phyloP scores from a whole-genome alignment of 2,113 vertebrate species.

The Megaptera novaeangliae region DNA sequence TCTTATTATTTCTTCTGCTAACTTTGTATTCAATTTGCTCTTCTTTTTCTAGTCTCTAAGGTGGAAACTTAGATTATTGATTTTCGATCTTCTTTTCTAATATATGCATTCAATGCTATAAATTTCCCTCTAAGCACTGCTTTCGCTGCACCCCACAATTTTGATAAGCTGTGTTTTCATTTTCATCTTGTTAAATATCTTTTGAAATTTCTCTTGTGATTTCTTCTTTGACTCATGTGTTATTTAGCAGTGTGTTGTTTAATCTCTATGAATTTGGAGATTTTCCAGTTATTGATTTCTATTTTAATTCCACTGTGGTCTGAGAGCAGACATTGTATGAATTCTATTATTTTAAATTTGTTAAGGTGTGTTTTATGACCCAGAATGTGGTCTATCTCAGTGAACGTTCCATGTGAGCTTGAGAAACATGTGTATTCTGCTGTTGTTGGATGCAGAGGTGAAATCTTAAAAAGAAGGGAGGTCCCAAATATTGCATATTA shows the following conservation, averaged over 20 bases:
- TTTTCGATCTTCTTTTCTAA: neutral
- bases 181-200: neutral
- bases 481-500: neutral
- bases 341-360: neutral
- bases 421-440: neutral
- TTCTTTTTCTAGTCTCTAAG: neutral
- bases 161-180: neutral
- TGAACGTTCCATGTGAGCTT: neutral
- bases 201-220: neutral
- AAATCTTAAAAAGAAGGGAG: neutral
- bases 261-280: neutral
- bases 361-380: neutral
- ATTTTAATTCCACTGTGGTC: neutral
- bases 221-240: neutral
- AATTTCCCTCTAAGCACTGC: neutral
- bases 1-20: neutral
- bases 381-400: neutral
- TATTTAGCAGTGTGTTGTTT: neutral
- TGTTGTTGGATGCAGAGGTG: neutral
- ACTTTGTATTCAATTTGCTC: neutral
- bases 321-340: neutral
- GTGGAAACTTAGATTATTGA: neutral
- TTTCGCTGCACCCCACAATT: neutral
- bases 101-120: neutral
- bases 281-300: neutral